Evolutionary conservation across 2,888 invertebrate genomes (phyloP).

Genomic region (Poecilobothrus nobilitatus): DNA sequence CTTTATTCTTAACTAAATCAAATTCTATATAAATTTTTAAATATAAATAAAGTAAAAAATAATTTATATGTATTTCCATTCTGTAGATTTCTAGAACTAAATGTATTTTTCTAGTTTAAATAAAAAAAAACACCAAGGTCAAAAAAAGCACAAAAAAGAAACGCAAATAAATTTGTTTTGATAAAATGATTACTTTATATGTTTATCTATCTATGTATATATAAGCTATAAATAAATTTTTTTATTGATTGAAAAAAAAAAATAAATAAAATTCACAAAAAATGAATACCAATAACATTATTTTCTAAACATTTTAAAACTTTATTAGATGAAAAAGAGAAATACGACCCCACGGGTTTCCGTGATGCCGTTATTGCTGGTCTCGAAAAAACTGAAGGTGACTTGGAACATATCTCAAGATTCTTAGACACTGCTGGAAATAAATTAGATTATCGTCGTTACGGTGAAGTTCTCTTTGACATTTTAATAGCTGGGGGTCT

Average conservation of each 20-base stretch:
- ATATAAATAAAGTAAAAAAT: too few species aligned
- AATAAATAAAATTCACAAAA: neutral
- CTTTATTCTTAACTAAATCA: too few species aligned
- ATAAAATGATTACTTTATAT: neutral
- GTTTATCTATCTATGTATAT: neutral
- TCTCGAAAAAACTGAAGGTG: conserved; percentile 87
- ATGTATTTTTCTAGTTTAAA: neutral
- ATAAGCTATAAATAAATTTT: neutral
- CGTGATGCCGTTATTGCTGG: conserved; percentile 94
- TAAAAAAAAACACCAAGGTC: neutral
- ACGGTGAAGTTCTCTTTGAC: conserved; percentile 96
- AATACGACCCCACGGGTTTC: conserved; percentile 97
- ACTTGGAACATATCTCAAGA: conserved; percentile 92
- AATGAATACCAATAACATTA: neutral
- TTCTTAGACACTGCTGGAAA: conserved; percentile 91
- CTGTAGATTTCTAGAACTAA: neutral
- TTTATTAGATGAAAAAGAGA: conserved; percentile 93
- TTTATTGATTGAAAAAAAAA: neutral
- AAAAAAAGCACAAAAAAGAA: neutral
- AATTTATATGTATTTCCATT: too few species aligned
- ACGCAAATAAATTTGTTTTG: neutral
- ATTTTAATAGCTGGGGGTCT: conserved; percentile 96
- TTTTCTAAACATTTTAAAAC: neutral
- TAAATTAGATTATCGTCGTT: conserved; percentile 94
- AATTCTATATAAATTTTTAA: too few species aligned